These are phyloP conservation scores for Nasonia oneida DNA, from an alignment of 2,888 invertebrate species.

Conservation along the genomic window DNA sequence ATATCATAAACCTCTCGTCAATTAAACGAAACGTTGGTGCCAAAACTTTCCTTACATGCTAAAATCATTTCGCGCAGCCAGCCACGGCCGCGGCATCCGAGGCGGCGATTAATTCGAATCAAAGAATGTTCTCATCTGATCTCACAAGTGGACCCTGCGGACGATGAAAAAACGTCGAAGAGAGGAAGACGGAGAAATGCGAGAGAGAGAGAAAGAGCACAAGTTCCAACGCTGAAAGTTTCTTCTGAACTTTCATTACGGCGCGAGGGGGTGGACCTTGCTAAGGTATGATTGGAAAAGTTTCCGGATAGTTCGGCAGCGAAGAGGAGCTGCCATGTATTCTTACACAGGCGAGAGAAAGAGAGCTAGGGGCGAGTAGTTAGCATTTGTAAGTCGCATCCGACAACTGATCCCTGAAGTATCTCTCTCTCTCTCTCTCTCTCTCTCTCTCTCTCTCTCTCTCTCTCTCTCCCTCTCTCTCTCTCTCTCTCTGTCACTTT, in stretches of 20 bases:
- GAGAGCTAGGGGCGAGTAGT: not conserved
- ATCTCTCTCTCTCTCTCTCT: not conserved
- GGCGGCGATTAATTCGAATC: slow-evolving; percentile 46
- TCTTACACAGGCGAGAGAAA: slow-evolving; percentile 16
- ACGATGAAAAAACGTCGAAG: not conserved
- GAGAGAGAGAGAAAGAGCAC: slow-evolving; percentile 20
- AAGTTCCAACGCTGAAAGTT: slow-evolving; percentile 66
- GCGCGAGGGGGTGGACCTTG: slow-evolving; percentile 55
- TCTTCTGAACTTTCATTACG: slow-evolving; percentile 73
- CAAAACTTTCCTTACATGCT: not conserved
- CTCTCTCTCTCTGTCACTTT: no score
- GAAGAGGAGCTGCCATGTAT: slow-evolving; percentile 8
- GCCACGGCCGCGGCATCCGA: not conserved
- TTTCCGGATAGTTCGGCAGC: slow-evolving; percentile 62
- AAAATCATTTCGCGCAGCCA: slow-evolving; percentile 24
- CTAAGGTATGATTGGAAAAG: slow-evolving; percentile 75
- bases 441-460: not conserved
- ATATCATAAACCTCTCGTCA: not conserved
- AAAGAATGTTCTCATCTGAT: slow-evolving; percentile 31
- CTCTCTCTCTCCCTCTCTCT: not conserved
- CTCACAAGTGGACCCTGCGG: slow-evolving; percentile 1
- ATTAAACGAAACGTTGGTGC: not conserved
- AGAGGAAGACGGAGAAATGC: slow-evolving; percentile 8
- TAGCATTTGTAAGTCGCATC: slow-evolving; percentile 41
- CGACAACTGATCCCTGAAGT: slow-evolving; percentile 13